Evolutionary conservation across 1,140 invertebrate genomes (phyloP), one percentile per base, ranked within the genome.

Genomic region (Arctopsyche grandis): DNA sequence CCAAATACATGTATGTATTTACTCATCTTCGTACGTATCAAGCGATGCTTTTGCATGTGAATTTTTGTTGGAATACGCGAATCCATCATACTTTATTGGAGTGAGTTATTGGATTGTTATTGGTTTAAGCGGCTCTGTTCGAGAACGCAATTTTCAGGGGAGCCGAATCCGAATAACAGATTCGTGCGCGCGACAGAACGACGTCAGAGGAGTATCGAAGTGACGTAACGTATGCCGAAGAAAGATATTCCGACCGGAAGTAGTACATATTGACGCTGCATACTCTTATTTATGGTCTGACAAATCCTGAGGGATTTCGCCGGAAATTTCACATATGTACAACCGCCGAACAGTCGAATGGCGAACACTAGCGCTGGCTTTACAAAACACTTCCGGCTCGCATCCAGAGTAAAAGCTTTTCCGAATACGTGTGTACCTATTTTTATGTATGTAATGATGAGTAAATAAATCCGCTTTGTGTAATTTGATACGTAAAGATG

Each of bases 241-340:
- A 63, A 43, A 76, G 52, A 66, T n/a, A 66, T 66, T n/a, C 24
- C 26, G 48, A 5, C 58, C 9, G 21, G 21, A 10, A 66, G 24
- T 12, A 12, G 24, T 21, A 66, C 63, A n/a, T 60, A 58, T 75
- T 43, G 56, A 22, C 74, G 52, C 22, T 76, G 74, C 74, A 76
- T 58, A 76, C 60, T 76, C 74, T 76, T 76, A 76, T 76, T 76
- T 76, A 76, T 76, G 46, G 74, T 29, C 58, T 66, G 14, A 73
- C 60, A 79, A 79, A 79, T 79, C 78, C 78, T 21, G 10, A 5
- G 71, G 78, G 78, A 79, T 79, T 79, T 76, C 29, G 26, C 1
- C 21, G 58, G 71, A 66, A 79, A 79, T 79, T 71, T 69, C 69
- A n/a, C 69, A 71, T 4, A 66, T 4, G 21, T 22, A 66, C 12